Base-by-base conservation (phyloP, 2,888 invertebrate genomes). In the Eumerus sabulonum region DNA sequence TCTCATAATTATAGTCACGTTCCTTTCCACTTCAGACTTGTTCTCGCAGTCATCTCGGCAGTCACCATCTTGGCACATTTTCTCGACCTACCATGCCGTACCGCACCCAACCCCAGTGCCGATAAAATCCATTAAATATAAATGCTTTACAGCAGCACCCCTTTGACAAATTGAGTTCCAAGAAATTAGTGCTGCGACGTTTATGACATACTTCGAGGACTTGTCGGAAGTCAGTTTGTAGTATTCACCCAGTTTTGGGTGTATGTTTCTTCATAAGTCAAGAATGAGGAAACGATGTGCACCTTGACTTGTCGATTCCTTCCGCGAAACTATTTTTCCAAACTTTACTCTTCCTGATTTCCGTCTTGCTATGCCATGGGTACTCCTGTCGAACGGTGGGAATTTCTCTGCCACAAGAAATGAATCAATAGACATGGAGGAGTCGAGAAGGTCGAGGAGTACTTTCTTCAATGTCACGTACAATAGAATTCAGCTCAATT, bases 1-100 rank as follows among this genome's bases (percentile, higher is more conserved):
- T 64, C 54, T 62, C 72, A 60, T 76, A 72, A 72, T 72, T 67
- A 76, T 72, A 72, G 56, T 72, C 76, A 76, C 56, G 66, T 76
- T 68, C 59, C 53, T 59, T 27, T 27, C 7, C 27, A 2, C 27
- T 2, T 27, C 27, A 27, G 27, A 18, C n/a, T 9, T 40, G 18
- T 66, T 66, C 50, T 7, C 27, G 27, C 27, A 27, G 27, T 4
- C 27, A 27, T 27, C 27, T 27, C 7, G 3, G 27, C 27, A 2
- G 27, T 27, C 27, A 4, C 27, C 27, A 7, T 27, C 27, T 4
- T 27, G 2, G 27, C 7, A 27, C 27, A 27, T 27, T 27, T 27
- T 27, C 27, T 27, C 27, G 7, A 27, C 27, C 27, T 27, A 27
- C 27, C 27, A 7, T 27, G 7, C 27, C 27, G 27, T 27, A 27